Conservation (phyloP, 2,888 invertebrate species). For the Cheilosia pagana region DNA sequence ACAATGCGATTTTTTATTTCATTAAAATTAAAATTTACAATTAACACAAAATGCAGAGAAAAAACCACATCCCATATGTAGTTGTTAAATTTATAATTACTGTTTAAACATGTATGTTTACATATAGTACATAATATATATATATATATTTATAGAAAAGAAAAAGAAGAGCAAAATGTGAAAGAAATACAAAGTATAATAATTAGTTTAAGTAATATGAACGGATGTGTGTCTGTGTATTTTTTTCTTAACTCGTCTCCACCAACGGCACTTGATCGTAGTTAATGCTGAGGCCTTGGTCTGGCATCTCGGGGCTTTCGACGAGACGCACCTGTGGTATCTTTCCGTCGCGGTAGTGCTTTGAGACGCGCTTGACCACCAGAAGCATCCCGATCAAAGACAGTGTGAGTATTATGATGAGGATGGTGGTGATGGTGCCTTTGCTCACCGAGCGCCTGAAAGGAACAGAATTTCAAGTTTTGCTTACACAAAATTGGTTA, state of each 20-base stretch:
- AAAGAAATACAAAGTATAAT: conserved; percentile 62
- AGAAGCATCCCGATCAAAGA: conserved; percentile 77
- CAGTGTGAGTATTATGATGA: conserved; percentile 77
- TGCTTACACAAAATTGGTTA: neutral
- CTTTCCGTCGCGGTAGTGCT: conserved; percentile 77
- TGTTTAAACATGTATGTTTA: conserved; percentile 41
- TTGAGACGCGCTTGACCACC: conserved; percentile 77
- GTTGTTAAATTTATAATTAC: conserved; percentile 63
- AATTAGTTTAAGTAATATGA: conserved; percentile 47
- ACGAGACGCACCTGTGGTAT: conserved; percentile 79
- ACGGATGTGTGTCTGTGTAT: neutral
- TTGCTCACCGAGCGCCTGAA: conserved; percentile 75
- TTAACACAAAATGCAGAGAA: conserved; percentile 17
- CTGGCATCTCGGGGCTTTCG: conserved; percentile 79
- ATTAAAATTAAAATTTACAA: conserved; percentile 10
- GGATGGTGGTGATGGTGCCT: conserved; percentile 77
- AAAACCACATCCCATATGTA: conserved; percentile 62
- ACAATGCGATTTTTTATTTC: conserved; percentile 21
- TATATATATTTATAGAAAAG: conserved; percentile 65
- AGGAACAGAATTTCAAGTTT: neutral
- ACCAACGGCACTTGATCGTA: conserved; percentile 63
- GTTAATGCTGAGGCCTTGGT: conserved; percentile 14
- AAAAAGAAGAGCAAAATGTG: conserved; percentile 45
- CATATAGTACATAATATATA: no score
- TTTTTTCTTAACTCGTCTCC: conserved; percentile 37